Percentiles rank a stretch among this genome's conserved stretches.
phyloP scores from a whole-genome alignment of 2,113 vertebrate genomes.

The Petromus typicus region DNA sequence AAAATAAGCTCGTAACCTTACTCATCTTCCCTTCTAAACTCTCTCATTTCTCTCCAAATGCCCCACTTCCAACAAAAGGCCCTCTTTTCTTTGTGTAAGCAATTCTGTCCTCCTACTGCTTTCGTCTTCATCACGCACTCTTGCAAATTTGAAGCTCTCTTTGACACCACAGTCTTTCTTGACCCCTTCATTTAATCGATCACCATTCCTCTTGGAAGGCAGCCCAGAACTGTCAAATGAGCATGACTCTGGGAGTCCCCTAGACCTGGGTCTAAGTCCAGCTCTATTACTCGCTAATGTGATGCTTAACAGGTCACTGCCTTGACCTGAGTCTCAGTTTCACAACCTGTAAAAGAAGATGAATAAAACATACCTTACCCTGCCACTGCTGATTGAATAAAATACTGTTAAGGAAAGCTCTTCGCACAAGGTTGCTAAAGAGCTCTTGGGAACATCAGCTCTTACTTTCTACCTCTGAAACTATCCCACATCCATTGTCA shows the following conservation, averaged over 20 bases:
- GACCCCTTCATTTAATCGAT: neutral
- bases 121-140: neutral
- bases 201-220: neutral
- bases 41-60: slow-evolving; percentile 15
- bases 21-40: neutral
- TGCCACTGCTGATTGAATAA: neutral
- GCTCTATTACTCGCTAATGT: neutral
- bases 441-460: neutral
- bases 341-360: neutral
- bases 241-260: neutral
- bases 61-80: neutral
- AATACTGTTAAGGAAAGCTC: neutral
- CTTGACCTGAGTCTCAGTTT: neutral
- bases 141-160: neutral
- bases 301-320: neutral
- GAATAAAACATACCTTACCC: neutral
- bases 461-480: slow-evolving; percentile 22
- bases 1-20: slow-evolving; percentile 14
- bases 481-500: slow-evolving; percentile 44
- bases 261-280: neutral
- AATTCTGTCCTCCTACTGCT: neutral
- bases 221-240: neutral
- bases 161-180: neutral
- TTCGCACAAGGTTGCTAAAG: neutral
- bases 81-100: neutral